Evolutionary conservation across 1,140 invertebrate species (phyloP), one percentile per base, ranked within the genome.

Genomic region (Nephotettix cincticeps): DNA sequence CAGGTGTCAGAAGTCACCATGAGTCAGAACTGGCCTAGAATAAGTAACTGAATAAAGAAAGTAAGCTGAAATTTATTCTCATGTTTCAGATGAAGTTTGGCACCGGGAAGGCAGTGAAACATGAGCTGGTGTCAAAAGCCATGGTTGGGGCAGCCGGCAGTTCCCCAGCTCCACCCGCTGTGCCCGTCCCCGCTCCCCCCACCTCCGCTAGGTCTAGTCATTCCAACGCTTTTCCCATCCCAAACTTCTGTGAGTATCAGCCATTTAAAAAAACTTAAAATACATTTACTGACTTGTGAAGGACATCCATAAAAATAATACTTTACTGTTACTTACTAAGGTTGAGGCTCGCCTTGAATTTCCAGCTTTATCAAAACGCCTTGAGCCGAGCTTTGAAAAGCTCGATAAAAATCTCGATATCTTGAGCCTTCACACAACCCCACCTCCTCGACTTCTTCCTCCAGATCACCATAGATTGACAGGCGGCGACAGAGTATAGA

Each of bases 101-200:
- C 0, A 76, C 72, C 6, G 45, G 68, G 11, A 11, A 58, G 0
- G 66, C 66, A 13, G 32, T 11, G 6, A 76, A 74, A 30, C 71
- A 71, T 14, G 72, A 74, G 28, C 71, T 76, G 0, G 45, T 76
- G 14, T 73, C 56, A 19, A 76, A 74, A 68, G 73, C 75, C 6
- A 69, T 75, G 40, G 67, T 76, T 19, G 75, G 75, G 47, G 47
- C 47, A 21, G 21, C 56, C 6, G 11, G 23, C 9, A 61, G 51
- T 66, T 70, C 69, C 11, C 70, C 70, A 1, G 63, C 47, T 17
- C 27, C 66, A 1, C 69, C 67, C 1, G 71, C 61, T 25, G 69
- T 71, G 17, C 43, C 45, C 45, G 74, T 75, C 1, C 66, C 72
- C n/a, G 21, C 73, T 14, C 69, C 71, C 19, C 71, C 73, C 17